These are phyloP conservation scores for Halocaridina rubra DNA, from an alignment of 2,888 invertebrate genomes.

Conservation along the genomic window DNA sequence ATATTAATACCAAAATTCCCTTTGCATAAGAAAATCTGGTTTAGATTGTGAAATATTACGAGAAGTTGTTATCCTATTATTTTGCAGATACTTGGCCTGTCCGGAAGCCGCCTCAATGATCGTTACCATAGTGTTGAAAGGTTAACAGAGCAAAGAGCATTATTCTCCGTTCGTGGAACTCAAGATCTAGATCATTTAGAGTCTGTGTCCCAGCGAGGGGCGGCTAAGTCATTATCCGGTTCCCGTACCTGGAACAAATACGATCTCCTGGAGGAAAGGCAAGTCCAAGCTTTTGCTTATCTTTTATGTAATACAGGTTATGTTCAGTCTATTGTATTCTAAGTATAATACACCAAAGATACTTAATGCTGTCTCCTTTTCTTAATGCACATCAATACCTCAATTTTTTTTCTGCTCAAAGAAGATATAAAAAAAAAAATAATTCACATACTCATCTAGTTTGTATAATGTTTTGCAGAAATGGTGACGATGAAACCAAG, in stretches of 20 bases:
- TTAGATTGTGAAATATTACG: too few relatives aligned
- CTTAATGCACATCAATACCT: too few relatives aligned
- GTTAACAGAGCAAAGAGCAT: slow-evolving; percentile 22
- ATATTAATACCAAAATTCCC: too few relatives aligned
- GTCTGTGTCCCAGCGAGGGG: slow-evolving; percentile 44
- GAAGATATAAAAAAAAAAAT: too few relatives aligned
- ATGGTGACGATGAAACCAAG: slow-evolving; percentile 47
- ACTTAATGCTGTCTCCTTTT: too few relatives aligned
- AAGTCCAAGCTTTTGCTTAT: background rate
- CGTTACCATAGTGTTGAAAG: slow-evolving; percentile 73
- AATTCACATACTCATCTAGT: too few relatives aligned
- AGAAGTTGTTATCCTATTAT: too few relatives aligned
- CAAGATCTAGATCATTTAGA: slow-evolving; percentile 55
- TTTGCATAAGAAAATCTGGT: too few relatives aligned
- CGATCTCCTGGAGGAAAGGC: slow-evolving; percentile 49
- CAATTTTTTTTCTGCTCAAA: too few relatives aligned
- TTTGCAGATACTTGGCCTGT: slow-evolving; percentile 58
- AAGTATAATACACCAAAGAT: too few relatives aligned
- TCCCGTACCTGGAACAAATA: slow-evolving; percentile 62
- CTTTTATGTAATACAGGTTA: too few relatives aligned
- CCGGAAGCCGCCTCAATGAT: slow-evolving; percentile 85
- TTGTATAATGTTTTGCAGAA: slow-evolving; percentile 32
- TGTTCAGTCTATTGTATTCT: too few relatives aligned
- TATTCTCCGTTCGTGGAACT: background rate
- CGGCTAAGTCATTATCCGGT: slow-evolving; percentile 43